phyloP scores from a whole-genome alignment of 2,797 vertebrate genomes.

The Lepus oiostolus region DNA sequence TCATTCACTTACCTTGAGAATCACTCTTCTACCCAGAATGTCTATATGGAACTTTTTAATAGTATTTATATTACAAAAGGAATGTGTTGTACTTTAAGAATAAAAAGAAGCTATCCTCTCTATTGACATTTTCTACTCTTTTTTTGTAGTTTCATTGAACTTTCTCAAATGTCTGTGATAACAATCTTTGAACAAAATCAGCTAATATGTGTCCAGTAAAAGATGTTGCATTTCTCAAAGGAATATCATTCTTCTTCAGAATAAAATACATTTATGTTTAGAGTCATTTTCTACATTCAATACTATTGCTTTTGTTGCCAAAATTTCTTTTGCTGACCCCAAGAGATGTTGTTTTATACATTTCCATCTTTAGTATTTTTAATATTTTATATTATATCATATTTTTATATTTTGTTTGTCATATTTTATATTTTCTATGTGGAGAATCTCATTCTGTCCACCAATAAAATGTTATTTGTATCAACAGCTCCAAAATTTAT shows the following conservation, averaged over 20 bases:
- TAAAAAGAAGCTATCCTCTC: not conserved
- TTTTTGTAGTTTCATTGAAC: not conserved
- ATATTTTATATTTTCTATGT: not conserved
- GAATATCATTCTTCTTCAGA: not conserved
- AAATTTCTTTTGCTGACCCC: slow-evolving; percentile 9
- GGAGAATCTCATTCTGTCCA: not conserved
- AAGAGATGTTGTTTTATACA: not conserved
- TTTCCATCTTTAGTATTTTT: not conserved
- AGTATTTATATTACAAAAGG: slow-evolving; percentile 29
- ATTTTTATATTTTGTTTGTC: not conserved
- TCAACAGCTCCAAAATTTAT: not conserved
- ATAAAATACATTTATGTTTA: slow-evolving; percentile 10
- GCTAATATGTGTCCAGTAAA: not conserved
- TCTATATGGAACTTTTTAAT: not conserved
- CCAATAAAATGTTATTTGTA: slow-evolving; percentile 32
- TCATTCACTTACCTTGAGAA: slow-evolving; percentile 10
- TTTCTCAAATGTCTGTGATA: slow-evolving; percentile 6
- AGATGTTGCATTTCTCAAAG: not conserved
- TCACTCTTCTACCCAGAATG: not conserved
- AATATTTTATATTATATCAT: not conserved
- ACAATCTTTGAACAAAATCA: not conserved
- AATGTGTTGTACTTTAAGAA: not conserved
- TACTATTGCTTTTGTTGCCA: not conserved
- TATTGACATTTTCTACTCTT: not conserved
- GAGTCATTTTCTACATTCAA: not conserved